Base-by-base conservation (phyloP, 2,888 invertebrate genomes). In the Schrankia costaestrigalis region DNA sequence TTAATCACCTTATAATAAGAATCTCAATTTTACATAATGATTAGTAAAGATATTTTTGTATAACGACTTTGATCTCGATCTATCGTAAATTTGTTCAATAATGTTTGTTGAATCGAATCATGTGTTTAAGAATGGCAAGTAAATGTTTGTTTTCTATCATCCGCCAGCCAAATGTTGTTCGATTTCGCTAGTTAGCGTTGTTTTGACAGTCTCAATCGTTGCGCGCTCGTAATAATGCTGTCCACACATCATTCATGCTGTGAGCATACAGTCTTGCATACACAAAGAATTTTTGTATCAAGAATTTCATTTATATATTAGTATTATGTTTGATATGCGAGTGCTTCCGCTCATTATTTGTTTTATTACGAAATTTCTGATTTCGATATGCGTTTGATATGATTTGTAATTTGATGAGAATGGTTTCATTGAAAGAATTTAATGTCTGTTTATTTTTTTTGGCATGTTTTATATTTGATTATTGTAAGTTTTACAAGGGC, bases 61-160 rank as follows among this genome's bases (percentile, higher is more conserved):
- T 57, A 60, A 59, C 59, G 57, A 73, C 75, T 80, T 82, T 82
- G 82, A 83, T 83, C 79, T 78, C 65, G 66, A 68, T 75, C 48
- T 65, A 48, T 72, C 78, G 78, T 83, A 82, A 81, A 82, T 78
- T 71, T 62, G 64, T 73, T 69, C 68, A 62, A 73, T 77, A 75
- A 65, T 80, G 81, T 82, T 81, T 78, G 76, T 80, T 75, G 71
- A 76, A 78, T 76, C 75, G 67, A 53, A 72, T 78, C 71, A 71
- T 76, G 63, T 78, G 77, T 77, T 77, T 69, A 66, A 73, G 76
- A 78, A 78, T 77, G 78, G 74, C 74, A 72, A 73, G 74, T 78
- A 72, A 76, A 68, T 83, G 83, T 83, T 84, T 85, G 82, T 83
- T 84, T 84, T 78, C 78, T 82, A 85, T 86, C 85, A 80, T 72